Conservation (phyloP, 2,797 vertebrate genomes). For the Calcarius lapponicus region DNA sequence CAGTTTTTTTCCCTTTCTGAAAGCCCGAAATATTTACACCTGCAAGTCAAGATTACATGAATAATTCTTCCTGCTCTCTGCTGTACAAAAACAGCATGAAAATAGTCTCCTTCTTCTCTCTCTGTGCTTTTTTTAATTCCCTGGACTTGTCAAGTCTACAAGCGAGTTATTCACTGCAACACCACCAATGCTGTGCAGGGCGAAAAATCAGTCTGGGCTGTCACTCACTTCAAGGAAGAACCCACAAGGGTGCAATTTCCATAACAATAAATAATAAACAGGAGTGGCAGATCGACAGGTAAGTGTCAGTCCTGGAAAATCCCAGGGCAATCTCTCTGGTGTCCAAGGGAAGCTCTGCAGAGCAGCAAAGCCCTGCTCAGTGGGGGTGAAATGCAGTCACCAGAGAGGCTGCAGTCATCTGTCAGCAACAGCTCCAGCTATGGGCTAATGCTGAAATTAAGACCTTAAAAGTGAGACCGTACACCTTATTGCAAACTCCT, state of each 20-base stretch:
- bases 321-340: background rate
- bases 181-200: background rate
- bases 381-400: background rate
- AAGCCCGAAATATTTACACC: background rate
- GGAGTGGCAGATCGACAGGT: background rate
- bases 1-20: background rate
- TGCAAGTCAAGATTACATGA: background rate
- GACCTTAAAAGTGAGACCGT: background rate
- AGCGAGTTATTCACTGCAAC: slow-evolving; percentile 3
- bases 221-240: background rate
- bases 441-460: accelerated
- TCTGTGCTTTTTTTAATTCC: background rate
- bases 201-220: background rate
- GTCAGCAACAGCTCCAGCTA: background rate
- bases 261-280: slow-evolving; percentile 28
- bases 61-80: background rate
- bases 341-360: background rate
- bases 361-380: background rate
- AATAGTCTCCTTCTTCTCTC: background rate
- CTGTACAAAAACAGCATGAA: background rate
- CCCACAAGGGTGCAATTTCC: background rate
- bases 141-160: background rate
- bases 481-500: background rate
- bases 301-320: background rate
- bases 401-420: background rate